Evolutionary conservation across 2,888 invertebrate species (phyloP).

Genomic region (Rhingia campestris): DNA sequence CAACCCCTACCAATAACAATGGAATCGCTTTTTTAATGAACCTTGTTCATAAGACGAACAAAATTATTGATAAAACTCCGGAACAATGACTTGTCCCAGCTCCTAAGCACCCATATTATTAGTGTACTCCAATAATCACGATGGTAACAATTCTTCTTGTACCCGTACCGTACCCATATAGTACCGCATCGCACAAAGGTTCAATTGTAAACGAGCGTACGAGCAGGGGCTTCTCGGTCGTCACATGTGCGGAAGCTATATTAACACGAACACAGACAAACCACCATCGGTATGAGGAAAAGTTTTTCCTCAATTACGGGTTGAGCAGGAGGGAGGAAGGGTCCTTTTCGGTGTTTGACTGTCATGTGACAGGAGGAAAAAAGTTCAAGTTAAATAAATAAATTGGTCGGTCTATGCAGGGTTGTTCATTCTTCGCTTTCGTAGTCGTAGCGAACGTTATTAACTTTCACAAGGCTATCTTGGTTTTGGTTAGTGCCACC

Average conservation of each 20-base stretch:
- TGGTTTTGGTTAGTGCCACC: background rate
- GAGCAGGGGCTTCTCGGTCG: constrained; percentile 11
- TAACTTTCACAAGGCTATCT: constrained; percentile 15
- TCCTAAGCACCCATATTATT: background rate
- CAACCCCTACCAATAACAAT: constrained; percentile 11
- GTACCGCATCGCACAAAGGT: constrained; percentile 31
- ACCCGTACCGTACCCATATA: background rate
- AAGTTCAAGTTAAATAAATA: constrained; percentile 64
- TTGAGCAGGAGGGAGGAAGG: background rate
- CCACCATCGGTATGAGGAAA: constrained; percentile 10
- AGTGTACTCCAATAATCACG: constrained; percentile 8
- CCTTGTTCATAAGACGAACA: constrained; percentile 1
- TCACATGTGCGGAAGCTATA: constrained; percentile 41
- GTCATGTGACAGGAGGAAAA: constrained; percentile 36
- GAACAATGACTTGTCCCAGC: constrained; percentile 18
- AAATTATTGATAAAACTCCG: constrained; percentile 66
- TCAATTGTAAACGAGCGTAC: constrained; percentile 62
- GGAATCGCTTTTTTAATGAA: constrained; percentile 40
- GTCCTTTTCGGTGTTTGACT: constrained; percentile 34
- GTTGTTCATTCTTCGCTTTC: constrained; percentile 8
- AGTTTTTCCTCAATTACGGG: constrained; percentile 38
- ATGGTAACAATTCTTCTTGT: constrained; percentile 6
- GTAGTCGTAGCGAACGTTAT: background rate
- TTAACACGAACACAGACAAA: constrained; percentile 24
- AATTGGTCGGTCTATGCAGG: constrained; percentile 53